phyloP scores from a whole-genome alignment of 2,797 vertebrate species.

The Eulemur albifrons region DNA sequence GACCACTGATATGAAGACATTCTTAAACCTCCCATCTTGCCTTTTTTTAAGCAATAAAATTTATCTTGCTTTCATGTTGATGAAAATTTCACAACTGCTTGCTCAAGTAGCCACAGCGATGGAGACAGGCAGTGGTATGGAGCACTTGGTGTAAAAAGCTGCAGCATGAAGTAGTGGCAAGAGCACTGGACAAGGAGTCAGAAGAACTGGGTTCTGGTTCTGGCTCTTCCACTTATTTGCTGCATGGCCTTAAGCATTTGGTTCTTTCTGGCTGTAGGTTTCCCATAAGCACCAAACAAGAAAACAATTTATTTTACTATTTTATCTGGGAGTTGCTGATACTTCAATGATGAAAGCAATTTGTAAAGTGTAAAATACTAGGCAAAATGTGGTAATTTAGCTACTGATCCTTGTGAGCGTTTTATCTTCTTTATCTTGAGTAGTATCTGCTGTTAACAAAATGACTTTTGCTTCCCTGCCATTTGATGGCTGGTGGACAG shows the following conservation, averaged over 20 bases:
- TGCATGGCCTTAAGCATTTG: not conserved
- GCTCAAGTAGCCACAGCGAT: not conserved
- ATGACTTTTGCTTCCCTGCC: not conserved
- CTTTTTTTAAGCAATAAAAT: not conserved
- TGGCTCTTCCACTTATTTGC: not conserved
- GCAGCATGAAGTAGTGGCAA: not conserved
- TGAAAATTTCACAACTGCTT: not conserved
- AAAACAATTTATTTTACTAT: not conserved
- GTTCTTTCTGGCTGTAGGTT: not conserved
- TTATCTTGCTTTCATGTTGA: not conserved
- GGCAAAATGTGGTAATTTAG: not conserved
- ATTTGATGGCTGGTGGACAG: not conserved
- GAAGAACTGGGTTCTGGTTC: not conserved
- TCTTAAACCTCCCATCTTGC: not conserved
- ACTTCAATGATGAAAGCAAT: not conserved
- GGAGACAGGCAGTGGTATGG: not conserved
- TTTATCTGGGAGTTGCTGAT: not conserved
- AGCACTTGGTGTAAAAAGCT: no score
- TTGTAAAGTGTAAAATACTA: constrained; percentile 15
- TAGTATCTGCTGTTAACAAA: not conserved
- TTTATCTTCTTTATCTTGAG: constrained; percentile 13
- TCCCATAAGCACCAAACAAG: not conserved
- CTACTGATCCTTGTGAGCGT: not conserved
- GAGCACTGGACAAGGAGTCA: not conserved
- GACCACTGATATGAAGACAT: not conserved